A percentile compares a stretch with the other conserved stretches of the same genome.
These are phyloP conservation scores for Tretioscincus oriximinensis DNA, from an alignment of 2,113 vertebrate species.

Conservation along the genomic window DNA sequence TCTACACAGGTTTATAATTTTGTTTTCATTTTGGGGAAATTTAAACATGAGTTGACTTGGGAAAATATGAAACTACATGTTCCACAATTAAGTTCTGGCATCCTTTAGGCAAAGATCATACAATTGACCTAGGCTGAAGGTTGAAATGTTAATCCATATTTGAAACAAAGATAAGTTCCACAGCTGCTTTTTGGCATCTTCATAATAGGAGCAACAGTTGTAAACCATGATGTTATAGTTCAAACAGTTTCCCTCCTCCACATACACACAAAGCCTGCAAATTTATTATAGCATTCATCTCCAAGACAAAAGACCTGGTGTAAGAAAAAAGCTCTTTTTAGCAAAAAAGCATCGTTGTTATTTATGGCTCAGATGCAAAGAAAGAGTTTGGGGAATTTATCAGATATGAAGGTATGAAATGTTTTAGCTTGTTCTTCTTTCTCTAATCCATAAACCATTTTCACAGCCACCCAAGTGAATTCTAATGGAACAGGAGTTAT, in stretches of 20 bases:
- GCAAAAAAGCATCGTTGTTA: constrained; percentile 84
- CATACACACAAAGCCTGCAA: constrained; percentile 74
- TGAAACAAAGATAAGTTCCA: constrained; percentile 80
- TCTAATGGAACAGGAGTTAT: constrained; percentile 87
- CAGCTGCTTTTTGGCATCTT: constrained; percentile 76
- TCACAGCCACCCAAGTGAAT: constrained; percentile 88
- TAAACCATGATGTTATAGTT: constrained; percentile 86
- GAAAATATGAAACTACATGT: constrained; percentile 71
- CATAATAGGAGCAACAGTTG: constrained; percentile 85
- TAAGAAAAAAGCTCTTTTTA: constrained; percentile 82
- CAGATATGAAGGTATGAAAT: constrained; percentile 88
- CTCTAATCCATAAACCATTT: constrained; percentile 90
- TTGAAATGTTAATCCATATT: constrained; percentile 83
- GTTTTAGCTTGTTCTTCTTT: constrained; percentile 87
- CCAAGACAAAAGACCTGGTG: constrained; percentile 83
- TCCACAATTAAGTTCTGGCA: constrained; percentile 77
- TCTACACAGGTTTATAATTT: not conserved
- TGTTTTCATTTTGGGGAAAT: not conserved
- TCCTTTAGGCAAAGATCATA: constrained; percentile 79
- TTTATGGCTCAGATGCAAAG: constrained; percentile 88
- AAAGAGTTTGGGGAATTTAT: constrained; percentile 89
- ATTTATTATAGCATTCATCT: constrained; percentile 88
- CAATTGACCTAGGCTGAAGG: constrained; percentile 79
- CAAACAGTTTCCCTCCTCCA: constrained; percentile 78
- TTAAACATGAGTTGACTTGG: constrained; percentile 48